These are phyloP conservation scores for Drosophila antonietae DNA, from an alignment of 2,888 invertebrate genomes.

Conservation along the genomic window DNA sequence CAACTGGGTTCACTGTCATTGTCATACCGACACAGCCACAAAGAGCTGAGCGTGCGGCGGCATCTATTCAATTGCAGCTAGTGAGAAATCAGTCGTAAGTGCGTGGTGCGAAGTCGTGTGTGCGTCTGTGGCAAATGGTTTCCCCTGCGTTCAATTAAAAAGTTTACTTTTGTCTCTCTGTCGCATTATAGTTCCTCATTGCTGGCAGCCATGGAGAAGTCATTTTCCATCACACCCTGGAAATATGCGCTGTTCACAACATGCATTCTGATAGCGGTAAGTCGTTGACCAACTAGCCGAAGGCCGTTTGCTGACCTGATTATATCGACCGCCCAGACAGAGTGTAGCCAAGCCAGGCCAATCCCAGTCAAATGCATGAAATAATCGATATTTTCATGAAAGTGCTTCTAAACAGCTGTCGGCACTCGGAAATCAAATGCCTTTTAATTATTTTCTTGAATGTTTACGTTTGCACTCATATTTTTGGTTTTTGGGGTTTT, in stretches of 20 bases:
- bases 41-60: slow-evolving; percentile 14
- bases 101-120: slow-evolving; percentile 8
- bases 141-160: background rate
- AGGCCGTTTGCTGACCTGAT: slow-evolving; percentile 21
- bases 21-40: slow-evolving; percentile 20
- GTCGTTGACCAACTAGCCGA: slow-evolving; percentile 45
- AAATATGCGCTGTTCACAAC: slow-evolving; percentile 78
- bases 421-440: slow-evolving; percentile 37
- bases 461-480: slow-evolving; percentile 43
- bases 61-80: slow-evolving; percentile 12
- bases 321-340: slow-evolving; percentile 23
- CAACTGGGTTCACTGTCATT: slow-evolving; percentile 33
- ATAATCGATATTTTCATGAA: slow-evolving; percentile 37
- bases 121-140: background rate
- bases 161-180: background rate
- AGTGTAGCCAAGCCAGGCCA: slow-evolving; percentile 28
- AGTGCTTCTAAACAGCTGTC: slow-evolving; percentile 34
- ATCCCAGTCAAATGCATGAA: background rate
- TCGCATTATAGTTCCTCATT: slow-evolving; percentile 16
- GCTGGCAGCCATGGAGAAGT: slow-evolving; percentile 71
- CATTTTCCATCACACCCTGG: slow-evolving; percentile 77
- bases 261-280: slow-evolving; percentile 78
- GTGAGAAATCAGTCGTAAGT: slow-evolving; percentile 41
- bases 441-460: slow-evolving; percentile 16
- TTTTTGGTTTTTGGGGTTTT: background rate